phyloP scores from a whole-genome alignment of 2,888 invertebrate genomes.

The Notodonta dromedarius region DNA sequence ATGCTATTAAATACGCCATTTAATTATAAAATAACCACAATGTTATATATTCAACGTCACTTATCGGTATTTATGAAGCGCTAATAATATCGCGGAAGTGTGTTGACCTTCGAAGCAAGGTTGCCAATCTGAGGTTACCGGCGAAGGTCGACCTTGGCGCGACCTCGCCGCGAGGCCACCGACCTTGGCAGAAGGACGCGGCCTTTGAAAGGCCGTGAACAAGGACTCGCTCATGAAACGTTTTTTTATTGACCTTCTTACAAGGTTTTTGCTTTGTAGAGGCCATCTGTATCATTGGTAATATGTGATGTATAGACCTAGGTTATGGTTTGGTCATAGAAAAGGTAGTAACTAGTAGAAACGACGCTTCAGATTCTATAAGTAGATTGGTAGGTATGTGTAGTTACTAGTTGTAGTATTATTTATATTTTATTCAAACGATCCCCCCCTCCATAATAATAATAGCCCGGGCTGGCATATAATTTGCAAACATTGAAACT shows the following conservation, averaged over 20 bases:
- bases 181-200: slow-evolving; percentile 48
- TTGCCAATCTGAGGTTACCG: slow-evolving; percentile 23
- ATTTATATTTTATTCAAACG: too few relatives aligned
- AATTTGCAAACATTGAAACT: too few relatives aligned
- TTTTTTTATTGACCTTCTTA: background rate
- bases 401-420: too few relatives aligned
- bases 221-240: background rate
- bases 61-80: background rate
- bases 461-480: too few relatives aligned
- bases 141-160: slow-evolving; percentile 45
- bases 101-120: slow-evolving; percentile 37
- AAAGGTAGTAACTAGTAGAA: too few relatives aligned
- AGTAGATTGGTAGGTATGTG: background rate
- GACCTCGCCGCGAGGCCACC: slow-evolving; percentile 45
- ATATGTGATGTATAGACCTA: background rate
- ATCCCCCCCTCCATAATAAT: too few relatives aligned
- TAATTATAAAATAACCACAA: background rate
- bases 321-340: background rate
- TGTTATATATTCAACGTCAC: background rate
- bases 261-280: background rate
- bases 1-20: background rate
- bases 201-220: background rate
- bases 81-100: slow-evolving; percentile 19
- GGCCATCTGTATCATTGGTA: background rate
- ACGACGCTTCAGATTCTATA: background rate